A percentile compares a stretch with the other conserved stretches of the same genome.
phyloP scores from a whole-genome alignment of 2,797 vertebrate species.

The Sebastes steindachneri region DNA sequence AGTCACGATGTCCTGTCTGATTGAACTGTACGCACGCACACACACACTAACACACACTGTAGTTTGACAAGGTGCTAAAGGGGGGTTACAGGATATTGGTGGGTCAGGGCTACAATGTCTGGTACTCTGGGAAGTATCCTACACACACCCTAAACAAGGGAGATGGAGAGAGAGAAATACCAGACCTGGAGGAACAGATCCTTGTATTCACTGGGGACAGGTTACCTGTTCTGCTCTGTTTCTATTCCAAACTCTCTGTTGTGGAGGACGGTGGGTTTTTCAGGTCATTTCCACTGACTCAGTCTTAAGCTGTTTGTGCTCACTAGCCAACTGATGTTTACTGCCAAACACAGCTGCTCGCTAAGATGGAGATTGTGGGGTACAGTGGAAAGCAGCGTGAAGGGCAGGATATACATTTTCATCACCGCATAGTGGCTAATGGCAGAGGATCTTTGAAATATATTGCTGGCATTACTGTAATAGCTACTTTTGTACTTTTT shows the following conservation, averaged over 20 bases:
- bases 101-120: conserved; percentile 37
- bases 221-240: conserved; percentile 49
- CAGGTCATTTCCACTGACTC: conserved; percentile 49
- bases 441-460: background rate
- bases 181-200: conserved; percentile 48
- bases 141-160: conserved; percentile 61
- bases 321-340: conserved; percentile 49
- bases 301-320: conserved; percentile 50
- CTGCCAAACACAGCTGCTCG: conserved; percentile 59
- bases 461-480: background rate
- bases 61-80: conserved; percentile 58
- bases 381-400: conserved; percentile 3
- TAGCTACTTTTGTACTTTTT: background rate
- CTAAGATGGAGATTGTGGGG: conserved; percentile 3
- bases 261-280: conserved; percentile 8
- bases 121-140: conserved; percentile 66
- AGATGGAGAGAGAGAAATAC: conserved; percentile 32
- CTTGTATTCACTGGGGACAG: conserved; percentile 16
- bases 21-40: conserved; percentile 32
- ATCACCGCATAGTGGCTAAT: background rate
- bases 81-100: conserved; percentile 52
- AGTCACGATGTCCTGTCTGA: conserved; percentile 45
- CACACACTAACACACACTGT: background rate
- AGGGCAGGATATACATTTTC: background rate
- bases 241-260: conserved; percentile 43